Evolutionary conservation across 1,140 invertebrate genomes (phyloP), one percentile per base, ranked within the genome.

Genomic region (Caenorhabditis latens): DNA sequence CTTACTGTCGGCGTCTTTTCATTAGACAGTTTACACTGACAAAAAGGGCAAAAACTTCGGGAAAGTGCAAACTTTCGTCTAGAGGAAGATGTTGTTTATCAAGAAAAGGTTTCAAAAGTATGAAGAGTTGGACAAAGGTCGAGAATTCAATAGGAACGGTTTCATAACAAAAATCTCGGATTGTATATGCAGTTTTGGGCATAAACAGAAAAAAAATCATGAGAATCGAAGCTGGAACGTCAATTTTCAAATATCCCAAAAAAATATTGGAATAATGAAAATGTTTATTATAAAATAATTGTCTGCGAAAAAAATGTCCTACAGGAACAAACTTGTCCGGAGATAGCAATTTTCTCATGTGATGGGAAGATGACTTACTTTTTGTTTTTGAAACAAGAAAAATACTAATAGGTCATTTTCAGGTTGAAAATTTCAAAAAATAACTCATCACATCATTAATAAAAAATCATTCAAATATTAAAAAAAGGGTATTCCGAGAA

Each of bases 51-150:
- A 46, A n/a, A 71, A 71, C 13, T 48, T n/a, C 9, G 6, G 0
- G n/a, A 79, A 79, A 79, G 71, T 79, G 71, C 71, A 79, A 79
- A 21, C 11, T 43, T 2, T n/a, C 9, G 14, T 43, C 14, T 16
- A 14, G 40, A 4, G 6, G 19, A 71, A 16, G 4, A 46, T 32
- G 61, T 9, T 63, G 21, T 63, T 63, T 63, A 58, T 58, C n/a
- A n/a, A 16, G 57, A 21, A 16, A 21, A 21, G n/a, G 32, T 32
- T 32, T 32, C 2, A 61, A n/a, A 61, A 8, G 19, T n/a, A 61
- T 8, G 11, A 32, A 11, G 40, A 13, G 11, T 16, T n/a, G 19
- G 21, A 0, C 57, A 21, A 16, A 58, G 57, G 50, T 53, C 4
- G 50, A 4, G 16, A 53, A 53, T 53, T 53, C 50, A 32, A 32